Evolutionary conservation across 2,888 invertebrate genomes (phyloP).

Genomic region (Smittia aterrima): DNA sequence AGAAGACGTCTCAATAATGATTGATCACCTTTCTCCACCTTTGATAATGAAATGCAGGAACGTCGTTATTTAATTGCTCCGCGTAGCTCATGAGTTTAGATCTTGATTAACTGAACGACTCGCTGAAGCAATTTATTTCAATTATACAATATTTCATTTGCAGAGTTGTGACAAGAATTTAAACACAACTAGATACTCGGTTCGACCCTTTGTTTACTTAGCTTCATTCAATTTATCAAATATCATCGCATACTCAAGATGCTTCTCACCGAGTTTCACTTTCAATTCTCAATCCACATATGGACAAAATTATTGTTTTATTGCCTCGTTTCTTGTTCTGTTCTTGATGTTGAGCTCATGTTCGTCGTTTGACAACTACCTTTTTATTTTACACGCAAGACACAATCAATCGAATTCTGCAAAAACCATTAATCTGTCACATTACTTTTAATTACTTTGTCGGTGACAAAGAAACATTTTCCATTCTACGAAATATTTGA

Average conservation of each 20-base stretch:
- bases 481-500: background rate
- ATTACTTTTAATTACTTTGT: background rate
- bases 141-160: conserved; percentile 18
- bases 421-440: background rate
- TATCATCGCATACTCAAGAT: background rate
- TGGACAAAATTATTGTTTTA: conserved; percentile 32
- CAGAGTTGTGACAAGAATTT: background rate
- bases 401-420: background rate
- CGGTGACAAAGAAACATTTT: background rate
- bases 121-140: conserved; percentile 16
- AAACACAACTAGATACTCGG: background rate
- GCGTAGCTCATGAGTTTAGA: background rate
- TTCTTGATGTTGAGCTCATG: background rate
- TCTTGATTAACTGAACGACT: background rate
- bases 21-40: conserved; percentile 28
- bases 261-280: conserved; percentile 15
- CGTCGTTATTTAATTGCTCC: conserved; percentile 15
- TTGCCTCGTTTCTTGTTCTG: conserved; percentile 14
- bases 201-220: background rate
- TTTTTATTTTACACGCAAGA: background rate
- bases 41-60: conserved; percentile 17
- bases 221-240: background rate
- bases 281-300: conserved; percentile 1
- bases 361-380: background rate
- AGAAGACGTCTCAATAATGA: conserved; percentile 28